phyloP scores from a whole-genome alignment of 2,797 vertebrate genomes.

The Myoxocephalus aenaeus region DNA sequence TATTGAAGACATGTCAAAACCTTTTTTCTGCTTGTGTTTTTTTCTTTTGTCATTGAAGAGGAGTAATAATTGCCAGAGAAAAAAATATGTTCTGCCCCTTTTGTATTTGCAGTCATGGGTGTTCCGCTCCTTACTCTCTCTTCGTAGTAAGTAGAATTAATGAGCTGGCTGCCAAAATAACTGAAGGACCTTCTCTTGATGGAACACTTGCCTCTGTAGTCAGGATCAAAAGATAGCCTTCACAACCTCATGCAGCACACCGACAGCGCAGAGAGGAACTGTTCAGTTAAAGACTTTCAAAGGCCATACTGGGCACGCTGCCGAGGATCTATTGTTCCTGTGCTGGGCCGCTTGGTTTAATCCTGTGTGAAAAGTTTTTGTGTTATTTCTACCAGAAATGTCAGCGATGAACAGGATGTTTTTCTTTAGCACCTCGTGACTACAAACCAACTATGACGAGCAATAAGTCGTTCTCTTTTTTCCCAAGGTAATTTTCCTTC shows the following conservation, averaged over 20 bases:
- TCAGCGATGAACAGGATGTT: slow-evolving; percentile 18
- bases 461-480: slow-evolving; percentile 21
- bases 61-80: slow-evolving; percentile 10
- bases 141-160: slow-evolving; percentile 39
- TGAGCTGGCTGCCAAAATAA: slow-evolving; percentile 34
- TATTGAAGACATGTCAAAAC: slow-evolving; percentile 28
- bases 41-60: slow-evolving; percentile 20
- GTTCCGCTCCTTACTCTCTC: slow-evolving; percentile 6
- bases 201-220: slow-evolving; percentile 38
- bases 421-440: slow-evolving; percentile 17
- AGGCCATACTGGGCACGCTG: slow-evolving; percentile 41
- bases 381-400: slow-evolving; percentile 44
- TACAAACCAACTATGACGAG: slow-evolving; percentile 21
- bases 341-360: slow-evolving; percentile 21
- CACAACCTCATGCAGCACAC: slow-evolving; percentile 34
- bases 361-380: slow-evolving; percentile 25
- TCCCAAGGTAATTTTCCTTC: slow-evolving; percentile 11
- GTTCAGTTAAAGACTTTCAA: slow-evolving; percentile 50
- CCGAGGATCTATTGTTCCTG: slow-evolving; percentile 45
- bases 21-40: slow-evolving; percentile 12
- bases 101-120: slow-evolving; percentile 8
- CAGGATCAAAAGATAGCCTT: slow-evolving; percentile 56
- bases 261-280: slow-evolving; percentile 30
- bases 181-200: slow-evolving; percentile 37
- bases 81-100: slow-evolving; percentile 4